Evolutionary conservation across 1,140 invertebrate species (phyloP), one percentile per base, ranked within the genome.

Genomic region (Cryptotermes secundus): DNA sequence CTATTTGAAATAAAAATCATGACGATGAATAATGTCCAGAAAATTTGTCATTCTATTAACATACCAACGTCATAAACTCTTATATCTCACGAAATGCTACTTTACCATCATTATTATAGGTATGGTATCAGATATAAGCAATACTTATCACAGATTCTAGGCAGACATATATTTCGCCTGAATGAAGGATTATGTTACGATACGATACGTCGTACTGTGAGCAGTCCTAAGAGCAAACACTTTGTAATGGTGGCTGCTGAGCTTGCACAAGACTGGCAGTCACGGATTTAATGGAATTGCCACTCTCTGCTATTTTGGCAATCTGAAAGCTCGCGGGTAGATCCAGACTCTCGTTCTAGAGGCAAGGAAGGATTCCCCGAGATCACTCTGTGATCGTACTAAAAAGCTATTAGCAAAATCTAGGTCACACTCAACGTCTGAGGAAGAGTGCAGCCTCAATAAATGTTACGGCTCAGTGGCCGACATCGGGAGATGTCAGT

Each of bases 261-360:
- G 59, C 45, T n/a, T n/a, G 59, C 4, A 31, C 9, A 59, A 26
- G 19, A 59, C 26, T n/a, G n/a, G 53, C 53, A 31, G 59, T 31
- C 59, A n/a, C 59, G 59, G 59, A 72, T 72, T 72, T 72, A 72
- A 72, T 72, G 26, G 59, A 72, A 72, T 72, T 72, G 59, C 59
- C n/a, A 72, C 59, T 72, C 26, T 72, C 59, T 16, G 59, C 59
- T 72, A 31, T 72, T 72, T 31, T 72, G 59, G 59, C 59, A 31
- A n/a, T 31, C 16, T 72, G 26, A 31, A 72, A 72, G 59, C n/a
- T 72, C n/a, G 26, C 59, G 59, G 59, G 59, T 31, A 31, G 14
- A 1, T 31, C 59, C n/a, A 72, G 26, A 72, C 4, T 72, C 59
- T 59, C 59, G 26, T 72, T 31, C n/a, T 31, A 72, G n/a, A 72